Conservation (phyloP, 2,888 invertebrate genomes). For the Synanthedon myopaeformis region DNA sequence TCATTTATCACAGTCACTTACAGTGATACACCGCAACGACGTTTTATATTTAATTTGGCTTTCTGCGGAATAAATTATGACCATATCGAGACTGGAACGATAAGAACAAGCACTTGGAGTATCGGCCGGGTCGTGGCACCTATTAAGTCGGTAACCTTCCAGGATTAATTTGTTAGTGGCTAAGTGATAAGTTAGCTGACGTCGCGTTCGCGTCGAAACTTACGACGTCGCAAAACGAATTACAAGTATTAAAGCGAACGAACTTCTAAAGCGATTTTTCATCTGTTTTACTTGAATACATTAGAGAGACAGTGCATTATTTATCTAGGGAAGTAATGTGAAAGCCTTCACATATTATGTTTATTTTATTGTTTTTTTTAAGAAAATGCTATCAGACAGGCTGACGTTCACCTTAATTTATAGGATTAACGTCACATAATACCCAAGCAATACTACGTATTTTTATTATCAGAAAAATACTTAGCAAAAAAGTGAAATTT, state of each 20-base stretch:
- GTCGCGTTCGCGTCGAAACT: constrained; percentile 30
- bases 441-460: too few relatives aligned
- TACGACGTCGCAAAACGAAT: constrained; percentile 27
- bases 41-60: constrained; percentile 70
- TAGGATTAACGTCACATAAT: too few relatives aligned
- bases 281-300: constrained; percentile 23
- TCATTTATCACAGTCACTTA: constrained; percentile 71
- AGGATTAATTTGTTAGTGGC: constrained; percentile 59
- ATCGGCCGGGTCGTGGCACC: constrained; percentile 46
- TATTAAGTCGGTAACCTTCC: constrained; percentile 51
- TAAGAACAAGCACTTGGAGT: constrained; percentile 55
- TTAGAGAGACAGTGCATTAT: constrained; percentile 9
- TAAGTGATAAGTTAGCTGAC: constrained; percentile 57
- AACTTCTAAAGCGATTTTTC: constrained; percentile 17
- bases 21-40: constrained; percentile 69
- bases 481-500: too few relatives aligned
- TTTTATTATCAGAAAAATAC: too few relatives aligned
- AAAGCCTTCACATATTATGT: too few relatives aligned
- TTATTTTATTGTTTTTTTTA: too few relatives aligned
- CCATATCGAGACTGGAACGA: constrained; percentile 57
- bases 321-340: too few relatives aligned
- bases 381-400: too few relatives aligned
- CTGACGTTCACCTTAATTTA: too few relatives aligned
- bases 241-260: constrained; percentile 18
- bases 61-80: constrained; percentile 63